Conservation (phyloP, 37 sponge, comb jelly and placozoan genomes). For the Axinella damicornis region DNA sequence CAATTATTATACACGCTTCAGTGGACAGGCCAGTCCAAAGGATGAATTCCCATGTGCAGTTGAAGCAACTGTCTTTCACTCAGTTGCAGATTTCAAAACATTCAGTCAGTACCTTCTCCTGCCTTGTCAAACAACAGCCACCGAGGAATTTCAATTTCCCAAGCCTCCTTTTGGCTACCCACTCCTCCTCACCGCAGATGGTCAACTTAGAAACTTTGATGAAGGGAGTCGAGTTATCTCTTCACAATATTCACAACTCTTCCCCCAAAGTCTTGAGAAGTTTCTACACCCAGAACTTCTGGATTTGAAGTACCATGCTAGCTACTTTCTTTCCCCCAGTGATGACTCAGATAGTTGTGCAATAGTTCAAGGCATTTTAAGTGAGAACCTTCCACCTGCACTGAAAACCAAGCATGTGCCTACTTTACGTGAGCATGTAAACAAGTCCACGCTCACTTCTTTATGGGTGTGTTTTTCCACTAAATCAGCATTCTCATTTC, state of each 20-base stretch:
- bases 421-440: background rate
- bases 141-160: conserved; percentile 30
- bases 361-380: conserved; percentile 4
- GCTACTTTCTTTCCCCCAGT: conserved; percentile 12
- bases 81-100: conserved; percentile 7
- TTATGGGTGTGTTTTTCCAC: conserved; percentile 30
- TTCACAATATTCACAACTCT: conserved; percentile 21
- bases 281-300: conserved; percentile 44
- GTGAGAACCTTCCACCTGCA: background rate
- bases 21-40: background rate
- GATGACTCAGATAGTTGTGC: background rate
- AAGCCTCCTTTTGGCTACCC: conserved; percentile 38
- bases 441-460: background rate
- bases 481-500: conserved; percentile 11
- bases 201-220: conserved; percentile 38
- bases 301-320: background rate
- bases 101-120: background rate
- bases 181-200: conserved; percentile 59
- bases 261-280: background rate
- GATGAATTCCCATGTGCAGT: conserved; percentile 2
- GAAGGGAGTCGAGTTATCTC: conserved; percentile 25
- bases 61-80: conserved; percentile 18
- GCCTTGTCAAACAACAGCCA: too few species aligned
- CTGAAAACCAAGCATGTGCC: background rate
- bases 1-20: conserved; percentile 18